Conservation (phyloP, 1,140 invertebrate genomes). For the Halesus radiatus region DNA sequence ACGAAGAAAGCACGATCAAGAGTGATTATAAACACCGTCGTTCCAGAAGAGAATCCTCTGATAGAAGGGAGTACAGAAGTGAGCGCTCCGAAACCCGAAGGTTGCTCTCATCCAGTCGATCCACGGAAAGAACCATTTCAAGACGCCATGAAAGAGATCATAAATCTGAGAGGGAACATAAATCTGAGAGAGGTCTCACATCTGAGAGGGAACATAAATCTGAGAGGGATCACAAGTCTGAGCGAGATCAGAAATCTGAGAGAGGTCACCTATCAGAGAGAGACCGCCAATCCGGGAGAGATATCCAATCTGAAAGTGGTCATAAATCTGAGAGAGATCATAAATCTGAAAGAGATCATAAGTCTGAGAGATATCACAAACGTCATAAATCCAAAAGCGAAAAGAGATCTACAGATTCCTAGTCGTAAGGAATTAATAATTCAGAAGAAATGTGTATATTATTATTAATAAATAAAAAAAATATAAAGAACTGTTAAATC, state of each 20-base stretch:
- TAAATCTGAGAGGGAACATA: not conserved
- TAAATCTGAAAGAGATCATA: not conserved
- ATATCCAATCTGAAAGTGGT: too few relatives aligned
- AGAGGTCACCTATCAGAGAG: not conserved
- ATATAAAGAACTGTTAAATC: too few relatives aligned
- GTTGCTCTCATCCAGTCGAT: slow-evolving; percentile 12
- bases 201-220: not conserved
- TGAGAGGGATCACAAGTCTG: not conserved
- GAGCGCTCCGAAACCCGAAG: not conserved
- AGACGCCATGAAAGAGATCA: not conserved
- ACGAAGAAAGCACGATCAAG: not conserved
- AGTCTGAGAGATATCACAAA: not conserved
- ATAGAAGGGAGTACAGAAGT: not conserved
- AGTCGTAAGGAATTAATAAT: not conserved
- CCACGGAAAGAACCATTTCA: slow-evolving; percentile 7
- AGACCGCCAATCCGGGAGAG: too few relatives aligned
- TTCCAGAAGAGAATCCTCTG: slow-evolving; percentile 18
- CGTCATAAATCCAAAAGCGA: slow-evolving; percentile 5
- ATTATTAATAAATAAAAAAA: too few relatives aligned
- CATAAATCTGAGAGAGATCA: not conserved
- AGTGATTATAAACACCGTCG: not conserved
- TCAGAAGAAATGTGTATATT: too few relatives aligned
- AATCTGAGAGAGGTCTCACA: too few relatives aligned
- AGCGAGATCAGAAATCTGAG: not conserved
- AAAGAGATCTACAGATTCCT: not conserved